These are phyloP conservation scores for Drosophila eugracilis DNA, from an alignment of 1,140 invertebrate genomes.

Conservation along the genomic window DNA sequence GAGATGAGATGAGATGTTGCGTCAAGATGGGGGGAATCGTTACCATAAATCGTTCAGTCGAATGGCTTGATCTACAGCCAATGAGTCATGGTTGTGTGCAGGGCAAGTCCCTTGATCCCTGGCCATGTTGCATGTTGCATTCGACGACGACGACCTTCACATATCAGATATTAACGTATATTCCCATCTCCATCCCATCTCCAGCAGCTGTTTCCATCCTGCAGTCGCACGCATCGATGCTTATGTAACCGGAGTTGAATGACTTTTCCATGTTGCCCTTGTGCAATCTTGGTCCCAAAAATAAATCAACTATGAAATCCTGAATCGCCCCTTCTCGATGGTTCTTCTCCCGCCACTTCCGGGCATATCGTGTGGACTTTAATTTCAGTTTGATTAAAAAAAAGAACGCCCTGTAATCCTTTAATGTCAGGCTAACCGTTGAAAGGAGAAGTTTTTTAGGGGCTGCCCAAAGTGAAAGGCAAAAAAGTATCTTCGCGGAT, in stretches of 20 bases:
- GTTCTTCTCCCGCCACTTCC: constrained; percentile 24
- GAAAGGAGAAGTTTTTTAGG: constrained; percentile 34
- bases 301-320: constrained; percentile 62
- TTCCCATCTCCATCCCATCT: background rate
- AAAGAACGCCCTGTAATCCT: constrained; percentile 47
- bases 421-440: constrained; percentile 53
- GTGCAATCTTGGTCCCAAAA: constrained; percentile 24
- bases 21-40: constrained; percentile 26
- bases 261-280: constrained; percentile 55
- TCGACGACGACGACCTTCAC: constrained; percentile 51
- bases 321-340: constrained; percentile 9
- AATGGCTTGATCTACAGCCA: constrained; percentile 10
- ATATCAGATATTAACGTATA: constrained; percentile 23
- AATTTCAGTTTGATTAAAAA: constrained; percentile 26
- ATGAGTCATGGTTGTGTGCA: constrained; percentile 43
- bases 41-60: constrained; percentile 41
- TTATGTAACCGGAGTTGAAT: constrained; percentile 75
- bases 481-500: constrained; percentile 20
- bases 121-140: constrained; percentile 56
- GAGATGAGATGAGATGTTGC: constrained; percentile 10
- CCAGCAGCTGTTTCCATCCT: constrained; percentile 44
- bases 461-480: constrained; percentile 45
- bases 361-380: constrained; percentile 17
- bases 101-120: constrained; percentile 51
- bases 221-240: constrained; percentile 50